phyloP scores from a whole-genome alignment of 2,797 vertebrate genomes.

The Calcarius lapponicus region DNA sequence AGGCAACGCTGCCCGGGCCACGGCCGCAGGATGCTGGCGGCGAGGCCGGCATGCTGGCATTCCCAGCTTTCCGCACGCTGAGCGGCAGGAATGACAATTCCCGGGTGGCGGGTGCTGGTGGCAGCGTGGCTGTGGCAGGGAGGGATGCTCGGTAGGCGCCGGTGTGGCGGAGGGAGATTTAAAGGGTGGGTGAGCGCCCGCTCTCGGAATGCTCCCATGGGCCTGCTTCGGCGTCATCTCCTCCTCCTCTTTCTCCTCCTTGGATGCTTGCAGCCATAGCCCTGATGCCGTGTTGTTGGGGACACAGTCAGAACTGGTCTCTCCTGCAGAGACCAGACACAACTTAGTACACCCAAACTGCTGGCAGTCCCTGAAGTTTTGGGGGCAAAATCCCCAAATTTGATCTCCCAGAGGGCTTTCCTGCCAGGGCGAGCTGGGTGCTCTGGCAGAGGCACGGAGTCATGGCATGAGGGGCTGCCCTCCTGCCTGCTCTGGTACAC shows the following conservation, averaged over 20 bases:
- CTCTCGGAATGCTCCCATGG: not conserved
- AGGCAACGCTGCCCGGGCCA: not conserved
- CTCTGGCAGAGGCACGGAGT: not conserved
- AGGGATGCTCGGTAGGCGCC: not conserved
- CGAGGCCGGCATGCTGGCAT: not conserved
- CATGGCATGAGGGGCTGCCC: fast-evolving
- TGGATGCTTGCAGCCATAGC: not conserved
- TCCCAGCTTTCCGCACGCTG: not conserved
- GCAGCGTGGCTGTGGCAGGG: not conserved
- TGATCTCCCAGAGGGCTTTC: not conserved
- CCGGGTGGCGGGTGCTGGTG: not conserved
- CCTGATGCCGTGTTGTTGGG: fast-evolving
- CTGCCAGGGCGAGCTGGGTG: fast-evolving
- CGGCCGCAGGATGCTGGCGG: not conserved
- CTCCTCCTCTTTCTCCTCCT: not conserved
- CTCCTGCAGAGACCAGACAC: not conserved
- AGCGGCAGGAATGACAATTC: not conserved
- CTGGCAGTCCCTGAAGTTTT: not conserved
- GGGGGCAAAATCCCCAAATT: no score
- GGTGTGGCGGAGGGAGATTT: slow-evolving; percentile 1
- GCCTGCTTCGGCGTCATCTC: not conserved
- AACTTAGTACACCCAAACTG: not conserved
- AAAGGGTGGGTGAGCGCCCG: not conserved
- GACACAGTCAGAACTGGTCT: not conserved
- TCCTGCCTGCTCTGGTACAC: not conserved